phyloP scores from a whole-genome alignment of 1,140 invertebrate species.

The Lepeophtheirus salmonis region DNA sequence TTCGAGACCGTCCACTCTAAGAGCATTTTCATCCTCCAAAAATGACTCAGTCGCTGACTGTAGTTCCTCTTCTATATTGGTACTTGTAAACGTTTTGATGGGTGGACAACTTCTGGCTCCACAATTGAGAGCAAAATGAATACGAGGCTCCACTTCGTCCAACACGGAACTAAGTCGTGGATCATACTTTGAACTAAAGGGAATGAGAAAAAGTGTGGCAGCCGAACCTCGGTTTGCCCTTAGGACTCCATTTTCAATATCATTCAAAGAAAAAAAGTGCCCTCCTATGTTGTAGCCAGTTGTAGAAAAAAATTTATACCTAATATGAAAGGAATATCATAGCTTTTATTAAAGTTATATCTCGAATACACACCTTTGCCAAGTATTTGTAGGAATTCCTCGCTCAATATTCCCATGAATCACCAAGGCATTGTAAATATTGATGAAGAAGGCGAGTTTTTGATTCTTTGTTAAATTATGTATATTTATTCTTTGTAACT shows the following conservation, averaged over 20 bases:
- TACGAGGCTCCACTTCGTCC: constrained; percentile 20
- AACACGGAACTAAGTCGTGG: constrained; percentile 9
- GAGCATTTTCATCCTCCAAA: constrained; percentile 20
- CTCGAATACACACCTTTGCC: constrained; percentile 14
- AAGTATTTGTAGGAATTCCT: constrained; percentile 19
- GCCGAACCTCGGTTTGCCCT: constrained; percentile 17
- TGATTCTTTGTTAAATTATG: constrained; percentile 17
- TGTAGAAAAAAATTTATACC: constrained; percentile 20
- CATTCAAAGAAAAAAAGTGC: constrained; percentile 19
- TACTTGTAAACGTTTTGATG: constrained; percentile 20
- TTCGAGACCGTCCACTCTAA: constrained; percentile 16
- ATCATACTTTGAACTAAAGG: constrained; percentile 20
- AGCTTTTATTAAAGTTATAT: neutral
- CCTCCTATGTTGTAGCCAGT: constrained; percentile 20
- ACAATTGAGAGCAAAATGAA: constrained; percentile 22
- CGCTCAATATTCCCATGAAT: constrained; percentile 20
- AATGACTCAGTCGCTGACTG: constrained; percentile 19
- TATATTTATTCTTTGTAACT: constrained; percentile 20
- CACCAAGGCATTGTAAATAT: constrained; percentile 22
- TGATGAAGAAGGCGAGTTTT: constrained; percentile 22
- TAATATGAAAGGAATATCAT: neutral
- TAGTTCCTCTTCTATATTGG: constrained; percentile 20
- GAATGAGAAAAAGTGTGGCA: constrained; percentile 19
- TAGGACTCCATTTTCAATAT: constrained; percentile 21
- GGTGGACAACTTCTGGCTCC: constrained; percentile 22